Evolutionary conservation across 2,797 vertebrate species (phyloP).

Genomic region (Centropyge bicolor): DNA sequence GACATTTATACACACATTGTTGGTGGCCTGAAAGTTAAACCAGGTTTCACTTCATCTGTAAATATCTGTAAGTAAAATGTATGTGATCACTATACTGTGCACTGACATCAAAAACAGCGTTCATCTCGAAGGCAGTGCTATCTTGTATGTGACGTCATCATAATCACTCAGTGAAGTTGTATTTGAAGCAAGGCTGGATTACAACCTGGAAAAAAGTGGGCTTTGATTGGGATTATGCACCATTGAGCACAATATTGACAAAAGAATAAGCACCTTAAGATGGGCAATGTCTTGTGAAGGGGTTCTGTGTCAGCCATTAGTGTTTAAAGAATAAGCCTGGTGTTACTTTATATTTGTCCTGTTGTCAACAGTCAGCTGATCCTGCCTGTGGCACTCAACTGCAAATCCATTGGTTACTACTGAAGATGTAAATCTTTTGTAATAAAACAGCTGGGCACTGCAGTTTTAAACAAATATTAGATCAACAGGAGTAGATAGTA

Average conservation of each 20-base stretch:
- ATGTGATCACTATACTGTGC: conserved; percentile 49
- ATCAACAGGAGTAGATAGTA: neutral
- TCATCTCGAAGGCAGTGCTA: conserved; percentile 14
- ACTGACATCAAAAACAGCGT: conserved; percentile 32
- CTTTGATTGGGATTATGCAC: neutral
- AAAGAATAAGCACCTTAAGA: conserved; percentile 5
- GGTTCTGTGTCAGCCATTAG: neutral
- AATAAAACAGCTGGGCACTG: neutral
- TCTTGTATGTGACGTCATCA: conserved; percentile 30
- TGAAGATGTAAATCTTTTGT: neutral
- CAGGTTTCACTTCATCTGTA: conserved; percentile 69
- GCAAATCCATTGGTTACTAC: neutral
- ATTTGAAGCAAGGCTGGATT: conserved; percentile 19
- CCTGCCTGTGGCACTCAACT: neutral
- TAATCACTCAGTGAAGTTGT: conserved; percentile 23
- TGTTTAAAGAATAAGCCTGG: neutral
- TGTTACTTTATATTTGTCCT: neutral
- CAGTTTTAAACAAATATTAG: neutral
- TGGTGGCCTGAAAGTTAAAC: conserved; percentile 2
- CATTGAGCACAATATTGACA: neutral
- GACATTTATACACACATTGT: conserved; percentile 17
- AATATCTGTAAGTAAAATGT: conserved; percentile 67
- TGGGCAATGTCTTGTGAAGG: neutral
- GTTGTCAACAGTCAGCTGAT: neutral
- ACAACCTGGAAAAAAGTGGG: neutral